Conservation (phyloP, 2,113 vertebrate genomes). For the Syrrhaptes paradoxus region DNA sequence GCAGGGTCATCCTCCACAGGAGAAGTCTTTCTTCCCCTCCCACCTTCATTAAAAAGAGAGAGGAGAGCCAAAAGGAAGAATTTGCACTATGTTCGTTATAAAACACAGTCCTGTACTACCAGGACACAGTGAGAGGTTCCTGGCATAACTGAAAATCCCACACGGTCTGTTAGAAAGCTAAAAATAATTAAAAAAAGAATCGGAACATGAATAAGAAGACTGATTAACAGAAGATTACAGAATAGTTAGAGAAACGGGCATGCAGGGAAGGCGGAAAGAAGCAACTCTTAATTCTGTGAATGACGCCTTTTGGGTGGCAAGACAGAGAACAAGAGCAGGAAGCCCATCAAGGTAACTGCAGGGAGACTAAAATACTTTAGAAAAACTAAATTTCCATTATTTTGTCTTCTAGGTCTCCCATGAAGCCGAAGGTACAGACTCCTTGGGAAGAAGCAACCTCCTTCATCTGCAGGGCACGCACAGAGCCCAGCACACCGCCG, state of each 20-base stretch:
- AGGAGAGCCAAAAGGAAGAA: neutral
- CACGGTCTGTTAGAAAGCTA: neutral
- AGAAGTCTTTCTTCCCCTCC: neutral
- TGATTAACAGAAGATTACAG: neutral
- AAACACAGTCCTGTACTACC: neutral
- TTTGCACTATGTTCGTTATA: neutral
- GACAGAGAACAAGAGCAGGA: neutral
- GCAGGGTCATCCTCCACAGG: neutral
- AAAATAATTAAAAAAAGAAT: neutral
- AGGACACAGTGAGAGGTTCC: neutral
- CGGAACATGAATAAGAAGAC: fast-evolving
- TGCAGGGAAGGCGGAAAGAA: neutral
- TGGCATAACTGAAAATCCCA: neutral
- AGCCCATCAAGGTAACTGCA: neutral
- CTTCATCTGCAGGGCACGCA: neutral
- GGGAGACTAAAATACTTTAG: neutral
- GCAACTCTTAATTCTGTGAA: neutral
- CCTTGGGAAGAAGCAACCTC: neutral
- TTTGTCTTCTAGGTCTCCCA: neutral
- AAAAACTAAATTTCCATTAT: fast-evolving
- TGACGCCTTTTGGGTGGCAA: neutral
- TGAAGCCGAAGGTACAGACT: neutral
- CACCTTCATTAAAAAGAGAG: neutral
- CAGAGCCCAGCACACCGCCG: neutral
- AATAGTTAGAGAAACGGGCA: neutral